Conservation (phyloP, 2,113 vertebrate genomes). For the Hylia prasina region DNA sequence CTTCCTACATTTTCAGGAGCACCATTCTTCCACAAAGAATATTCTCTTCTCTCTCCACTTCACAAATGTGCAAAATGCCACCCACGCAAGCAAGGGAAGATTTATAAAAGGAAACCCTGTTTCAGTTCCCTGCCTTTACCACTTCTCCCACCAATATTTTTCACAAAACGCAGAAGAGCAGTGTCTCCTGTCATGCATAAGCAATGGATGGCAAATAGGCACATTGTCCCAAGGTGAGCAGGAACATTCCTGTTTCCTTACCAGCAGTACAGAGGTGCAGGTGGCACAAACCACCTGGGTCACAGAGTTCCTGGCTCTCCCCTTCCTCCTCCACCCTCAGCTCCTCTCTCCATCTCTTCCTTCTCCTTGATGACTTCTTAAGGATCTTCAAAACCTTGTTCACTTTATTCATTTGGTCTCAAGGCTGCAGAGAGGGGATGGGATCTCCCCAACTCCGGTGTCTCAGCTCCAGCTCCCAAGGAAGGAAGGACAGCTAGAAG, state of each 20-base stretch:
- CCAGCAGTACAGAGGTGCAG: slow-evolving; percentile 73
- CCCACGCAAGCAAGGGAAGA: not conserved
- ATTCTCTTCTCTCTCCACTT: not conserved
- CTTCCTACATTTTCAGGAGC: not conserved
- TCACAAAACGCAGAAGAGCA: not conserved
- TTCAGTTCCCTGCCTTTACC: not conserved
- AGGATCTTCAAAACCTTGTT: slow-evolving; percentile 72
- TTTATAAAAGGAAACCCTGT: not conserved
- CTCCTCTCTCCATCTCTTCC: slow-evolving; percentile 69
- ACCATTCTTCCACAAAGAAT: not conserved
- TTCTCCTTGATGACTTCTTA: slow-evolving; percentile 73
- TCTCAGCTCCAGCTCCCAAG: not conserved
- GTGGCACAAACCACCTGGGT: slow-evolving; percentile 67
- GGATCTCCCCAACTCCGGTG: not conserved
- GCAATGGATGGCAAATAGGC: not conserved
- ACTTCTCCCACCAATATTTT: not conserved
- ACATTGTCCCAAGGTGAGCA: not conserved
- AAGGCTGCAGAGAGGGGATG: not conserved
- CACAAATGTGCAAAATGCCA: not conserved
- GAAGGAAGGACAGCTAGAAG: slow-evolving; percentile 1
- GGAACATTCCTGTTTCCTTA: slow-evolving; percentile 54
- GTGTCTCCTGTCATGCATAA: not conserved
- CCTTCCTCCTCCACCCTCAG: slow-evolving; percentile 67
- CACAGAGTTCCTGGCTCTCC: slow-evolving; percentile 66
- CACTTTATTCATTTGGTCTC: slow-evolving; percentile 69